A percentile compares a stretch with the other conserved stretches of the same genome.
Conservation (phyloP, 2,888 invertebrate species). For the Dolomedes plantarius region DNA sequence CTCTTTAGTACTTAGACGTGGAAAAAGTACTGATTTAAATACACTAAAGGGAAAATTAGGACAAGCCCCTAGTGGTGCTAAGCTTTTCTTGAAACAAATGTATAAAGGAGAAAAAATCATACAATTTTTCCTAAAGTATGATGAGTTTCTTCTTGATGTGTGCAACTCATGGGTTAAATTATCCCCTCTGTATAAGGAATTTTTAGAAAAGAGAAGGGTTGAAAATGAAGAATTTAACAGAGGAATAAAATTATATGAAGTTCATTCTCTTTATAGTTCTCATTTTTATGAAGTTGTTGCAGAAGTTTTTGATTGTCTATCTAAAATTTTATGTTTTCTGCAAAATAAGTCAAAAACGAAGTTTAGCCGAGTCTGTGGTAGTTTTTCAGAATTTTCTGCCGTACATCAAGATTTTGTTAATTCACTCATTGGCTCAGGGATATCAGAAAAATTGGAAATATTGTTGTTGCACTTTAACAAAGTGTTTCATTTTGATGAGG, state of each 20-base stretch:
- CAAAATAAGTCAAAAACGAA: not conserved
- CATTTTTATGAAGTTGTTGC: not conserved
- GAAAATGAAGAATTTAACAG: not conserved
- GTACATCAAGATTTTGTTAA: not conserved
- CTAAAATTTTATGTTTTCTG: not conserved
- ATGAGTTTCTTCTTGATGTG: not conserved
- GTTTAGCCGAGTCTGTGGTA: not conserved
- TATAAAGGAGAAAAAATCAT: not conserved
- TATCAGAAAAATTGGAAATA: not conserved
- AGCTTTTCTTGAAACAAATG: not conserved
- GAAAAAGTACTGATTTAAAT: not conserved
- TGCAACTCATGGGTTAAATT: not conserved
- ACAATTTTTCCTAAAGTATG: not conserved
- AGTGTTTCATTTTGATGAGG: not conserved
- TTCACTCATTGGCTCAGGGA: not conserved
- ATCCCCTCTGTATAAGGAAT: not conserved
- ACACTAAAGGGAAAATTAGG: not conserved
- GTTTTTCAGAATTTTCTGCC: not conserved
- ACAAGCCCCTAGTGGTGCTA: not conserved
- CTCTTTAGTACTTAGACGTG: not conserved
- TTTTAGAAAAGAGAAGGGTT: not conserved
- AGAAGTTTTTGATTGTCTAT: not conserved
- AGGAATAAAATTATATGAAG: not conserved
- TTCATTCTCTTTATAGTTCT: not conserved
- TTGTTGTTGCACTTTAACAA: not conserved